These are phyloP conservation scores for Cremastinae sp. DNA, from an alignment of 2,888 invertebrate species.

Conservation along the genomic window DNA sequence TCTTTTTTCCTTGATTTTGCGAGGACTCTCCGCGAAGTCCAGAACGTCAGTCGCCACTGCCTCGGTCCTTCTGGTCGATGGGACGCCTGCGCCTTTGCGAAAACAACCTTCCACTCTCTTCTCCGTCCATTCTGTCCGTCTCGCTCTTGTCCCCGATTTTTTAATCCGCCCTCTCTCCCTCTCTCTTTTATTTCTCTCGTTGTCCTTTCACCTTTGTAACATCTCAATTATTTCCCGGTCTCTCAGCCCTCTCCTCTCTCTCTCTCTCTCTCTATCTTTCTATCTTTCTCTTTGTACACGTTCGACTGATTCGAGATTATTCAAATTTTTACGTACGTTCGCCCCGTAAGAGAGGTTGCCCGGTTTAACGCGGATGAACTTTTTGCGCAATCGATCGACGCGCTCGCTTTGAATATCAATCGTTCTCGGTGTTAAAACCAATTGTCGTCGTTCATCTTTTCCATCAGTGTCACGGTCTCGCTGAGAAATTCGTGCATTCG, in stretches of 20 bases:
- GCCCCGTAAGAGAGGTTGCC: not conserved
- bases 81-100: constrained; percentile 63
- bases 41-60: constrained; percentile 47
- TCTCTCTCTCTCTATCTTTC: too few species aligned
- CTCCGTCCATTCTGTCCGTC: constrained; percentile 30
- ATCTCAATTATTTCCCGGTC: constrained; percentile 56
- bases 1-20: not conserved
- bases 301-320: constrained; percentile 36
- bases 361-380: not conserved
- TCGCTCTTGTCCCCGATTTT: constrained; percentile 16
- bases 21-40: constrained; percentile 45
- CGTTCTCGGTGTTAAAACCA: not conserved
- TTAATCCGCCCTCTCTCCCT: constrained; percentile 6
- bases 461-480: too few species aligned
- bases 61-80: constrained; percentile 62
- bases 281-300: too few species aligned
- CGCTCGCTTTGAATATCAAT: too few species aligned
- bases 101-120: constrained; percentile 39
- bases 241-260: constrained; percentile 17
- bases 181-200: constrained; percentile 24
- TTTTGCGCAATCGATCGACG: not conserved
- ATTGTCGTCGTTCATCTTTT: too few species aligned
- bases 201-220: constrained; percentile 59
- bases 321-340: constrained; percentile 42
- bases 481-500: too few species aligned